phyloP scores from a whole-genome alignment of 35 echinoderm and acorn worm species.

The Amphiura filiformis region DNA sequence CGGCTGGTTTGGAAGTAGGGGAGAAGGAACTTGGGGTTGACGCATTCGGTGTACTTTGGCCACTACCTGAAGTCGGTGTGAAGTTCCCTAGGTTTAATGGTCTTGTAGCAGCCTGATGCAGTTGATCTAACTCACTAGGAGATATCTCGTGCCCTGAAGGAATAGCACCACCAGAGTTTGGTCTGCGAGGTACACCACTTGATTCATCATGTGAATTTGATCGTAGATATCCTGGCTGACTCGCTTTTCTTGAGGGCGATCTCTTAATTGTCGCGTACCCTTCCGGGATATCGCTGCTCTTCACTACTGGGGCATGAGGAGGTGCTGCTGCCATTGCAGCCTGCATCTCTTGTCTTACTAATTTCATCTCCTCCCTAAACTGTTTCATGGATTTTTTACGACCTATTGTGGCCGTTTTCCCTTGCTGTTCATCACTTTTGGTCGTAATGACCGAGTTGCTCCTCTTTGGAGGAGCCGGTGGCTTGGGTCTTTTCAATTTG shows the following conservation, averaged over 20 bases:
- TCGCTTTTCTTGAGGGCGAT: conserved; percentile 56
- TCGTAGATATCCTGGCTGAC: conserved; percentile 4
- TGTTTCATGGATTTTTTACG: conserved; percentile 94
- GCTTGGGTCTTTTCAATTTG: conserved; percentile 55
- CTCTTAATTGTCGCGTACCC: conserved; percentile 96
- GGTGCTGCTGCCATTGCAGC: conserved; percentile 54
- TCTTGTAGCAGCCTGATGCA: neutral
- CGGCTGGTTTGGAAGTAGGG: neutral
- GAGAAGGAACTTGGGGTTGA: neutral
- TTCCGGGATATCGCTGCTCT: conserved; percentile 53
- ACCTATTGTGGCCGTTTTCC: conserved; percentile 90
- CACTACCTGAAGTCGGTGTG: neutral
- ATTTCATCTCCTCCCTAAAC: conserved; percentile 69
- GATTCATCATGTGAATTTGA: conserved; percentile 70
- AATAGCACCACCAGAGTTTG: neutral
- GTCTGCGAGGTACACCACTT: neutral
- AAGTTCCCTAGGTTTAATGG: neutral
- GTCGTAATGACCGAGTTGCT: conserved; percentile 63
- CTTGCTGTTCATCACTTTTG: conserved; percentile 52
- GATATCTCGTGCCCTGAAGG: neutral
- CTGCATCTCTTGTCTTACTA: conserved; percentile 59
- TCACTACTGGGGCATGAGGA: conserved; percentile 12
- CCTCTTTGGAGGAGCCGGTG: conserved; percentile 81
- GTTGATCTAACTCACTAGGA: neutral
- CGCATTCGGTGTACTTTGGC: neutral